These are phyloP conservation scores for Alces alces DNA, from an alignment of 2,113 vertebrate species.

Conservation along the genomic window DNA sequence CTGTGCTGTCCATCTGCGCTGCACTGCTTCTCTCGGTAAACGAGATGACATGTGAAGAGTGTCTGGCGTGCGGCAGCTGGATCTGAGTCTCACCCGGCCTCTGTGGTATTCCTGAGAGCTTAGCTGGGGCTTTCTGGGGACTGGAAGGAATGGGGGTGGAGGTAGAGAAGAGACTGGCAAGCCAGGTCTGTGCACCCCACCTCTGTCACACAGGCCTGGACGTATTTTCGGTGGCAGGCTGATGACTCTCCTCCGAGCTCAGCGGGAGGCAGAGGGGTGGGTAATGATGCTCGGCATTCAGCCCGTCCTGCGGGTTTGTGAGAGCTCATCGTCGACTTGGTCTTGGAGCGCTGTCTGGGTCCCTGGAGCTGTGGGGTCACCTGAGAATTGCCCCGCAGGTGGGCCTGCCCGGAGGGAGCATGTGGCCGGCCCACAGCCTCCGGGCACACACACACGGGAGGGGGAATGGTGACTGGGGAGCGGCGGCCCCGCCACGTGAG, in stretches of 20 bases:
- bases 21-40: not conserved
- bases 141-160: not conserved
- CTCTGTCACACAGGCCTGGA: not conserved
- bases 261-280: not conserved
- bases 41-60: not conserved
- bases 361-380: not conserved
- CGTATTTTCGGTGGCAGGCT: not conserved
- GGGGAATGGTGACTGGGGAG: not conserved
- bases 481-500: not conserved
- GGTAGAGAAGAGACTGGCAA: not conserved
- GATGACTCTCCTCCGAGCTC: not conserved
- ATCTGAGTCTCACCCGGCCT: not conserved
- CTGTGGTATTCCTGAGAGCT: not conserved
- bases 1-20: not conserved
- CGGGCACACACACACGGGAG: rapidly evolving
- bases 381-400: not conserved
- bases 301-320: not conserved
- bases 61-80: not conserved
- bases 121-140: not conserved
- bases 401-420: not conserved
- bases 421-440: not conserved
- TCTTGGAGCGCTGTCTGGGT: not conserved
- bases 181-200: not conserved
- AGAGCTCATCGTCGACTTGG: rapidly evolving
- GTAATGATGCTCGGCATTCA: not conserved